Evolutionary conservation across 2,888 invertebrate genomes (phyloP).

Genomic region (Megaustenia siamemsis): DNA sequence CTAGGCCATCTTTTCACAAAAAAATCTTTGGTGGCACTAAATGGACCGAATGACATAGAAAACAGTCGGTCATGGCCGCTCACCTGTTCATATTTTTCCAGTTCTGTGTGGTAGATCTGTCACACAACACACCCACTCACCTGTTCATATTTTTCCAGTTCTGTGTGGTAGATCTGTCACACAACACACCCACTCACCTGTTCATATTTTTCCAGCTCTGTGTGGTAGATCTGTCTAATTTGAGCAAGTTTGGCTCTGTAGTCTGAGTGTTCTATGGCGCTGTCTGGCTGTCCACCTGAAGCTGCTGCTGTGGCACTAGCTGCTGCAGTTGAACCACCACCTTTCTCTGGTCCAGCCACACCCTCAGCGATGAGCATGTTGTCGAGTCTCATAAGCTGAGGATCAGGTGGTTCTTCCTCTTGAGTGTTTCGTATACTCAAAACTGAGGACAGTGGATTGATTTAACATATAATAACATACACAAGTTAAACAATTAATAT

Average conservation of each 20-base stretch:
- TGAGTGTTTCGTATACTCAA: constrained; percentile 96
- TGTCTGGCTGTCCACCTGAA: constrained; percentile 81
- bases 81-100: constrained; percentile 99
- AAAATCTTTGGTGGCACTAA: no score
- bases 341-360: constrained; percentile 80
- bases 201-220: constrained; percentile 99
- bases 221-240: constrained; percentile 99
- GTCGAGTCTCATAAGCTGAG: constrained; percentile 98
- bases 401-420: constrained; percentile 98
- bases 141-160: constrained; percentile 99
- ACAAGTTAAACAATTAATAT: no score
- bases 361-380: constrained; percentile 99
- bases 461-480: no score
- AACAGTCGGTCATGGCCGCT: no score
- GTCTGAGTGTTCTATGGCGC: constrained; percentile 99
- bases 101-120: constrained; percentile 98
- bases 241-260: constrained; percentile 99
- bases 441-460: constrained; percentile 85
- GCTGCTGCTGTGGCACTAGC: constrained; percentile 78
- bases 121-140: constrained; percentile 84
- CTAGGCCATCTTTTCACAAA: no score
- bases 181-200: constrained; percentile 86
- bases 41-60: no score
- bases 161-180: constrained; percentile 99
- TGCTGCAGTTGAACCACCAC: constrained; percentile 78